Percentiles rank a stretch among this genome's conserved stretches.
phyloP scores from a whole-genome alignment of 2,888 invertebrate genomes.

The Melipona beecheii region DNA sequence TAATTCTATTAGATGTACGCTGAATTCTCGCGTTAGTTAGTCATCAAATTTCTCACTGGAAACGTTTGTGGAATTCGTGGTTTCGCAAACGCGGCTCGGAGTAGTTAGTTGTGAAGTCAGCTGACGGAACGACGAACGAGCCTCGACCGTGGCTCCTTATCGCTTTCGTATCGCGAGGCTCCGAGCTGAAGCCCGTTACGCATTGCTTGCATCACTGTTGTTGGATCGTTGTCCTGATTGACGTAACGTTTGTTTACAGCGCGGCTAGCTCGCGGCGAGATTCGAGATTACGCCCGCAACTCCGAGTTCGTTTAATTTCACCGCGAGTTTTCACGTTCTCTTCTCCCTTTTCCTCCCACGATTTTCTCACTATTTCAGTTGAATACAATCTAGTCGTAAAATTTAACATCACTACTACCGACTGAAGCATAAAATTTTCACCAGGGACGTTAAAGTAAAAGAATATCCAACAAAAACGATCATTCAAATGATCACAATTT shows the following conservation, averaged over 20 bases:
- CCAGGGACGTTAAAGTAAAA: too few relatives aligned
- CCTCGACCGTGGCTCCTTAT: slow-evolving; percentile 22
- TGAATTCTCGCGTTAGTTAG: background rate
- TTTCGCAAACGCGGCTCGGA: background rate
- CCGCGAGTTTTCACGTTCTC: too few relatives aligned
- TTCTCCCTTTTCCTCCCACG: background rate
- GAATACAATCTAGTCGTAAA: background rate
- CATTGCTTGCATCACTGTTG: slow-evolving; percentile 45
- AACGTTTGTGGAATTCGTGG: background rate
- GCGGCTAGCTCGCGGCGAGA: slow-evolving; percentile 27
- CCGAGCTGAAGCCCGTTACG: slow-evolving; percentile 42
- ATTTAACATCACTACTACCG: background rate
- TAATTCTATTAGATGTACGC: too few relatives aligned
- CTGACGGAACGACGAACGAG: slow-evolving; percentile 33
- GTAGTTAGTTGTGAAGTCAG: slow-evolving; percentile 30
- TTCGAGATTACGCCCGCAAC: slow-evolving; percentile 9
- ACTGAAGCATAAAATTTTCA: too few relatives aligned
- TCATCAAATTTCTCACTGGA: background rate
- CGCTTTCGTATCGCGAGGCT: slow-evolving; percentile 39
- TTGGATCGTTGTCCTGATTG: slow-evolving; percentile 50
- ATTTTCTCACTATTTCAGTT: background rate
- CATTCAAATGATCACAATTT: too few relatives aligned
- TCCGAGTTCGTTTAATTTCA: background rate
- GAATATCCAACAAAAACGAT: too few relatives aligned
- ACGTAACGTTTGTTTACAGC: slow-evolving; percentile 55